Evolutionary conservation across 2,113 vertebrate species (phyloP).

Genomic region (Channa argus): DNA sequence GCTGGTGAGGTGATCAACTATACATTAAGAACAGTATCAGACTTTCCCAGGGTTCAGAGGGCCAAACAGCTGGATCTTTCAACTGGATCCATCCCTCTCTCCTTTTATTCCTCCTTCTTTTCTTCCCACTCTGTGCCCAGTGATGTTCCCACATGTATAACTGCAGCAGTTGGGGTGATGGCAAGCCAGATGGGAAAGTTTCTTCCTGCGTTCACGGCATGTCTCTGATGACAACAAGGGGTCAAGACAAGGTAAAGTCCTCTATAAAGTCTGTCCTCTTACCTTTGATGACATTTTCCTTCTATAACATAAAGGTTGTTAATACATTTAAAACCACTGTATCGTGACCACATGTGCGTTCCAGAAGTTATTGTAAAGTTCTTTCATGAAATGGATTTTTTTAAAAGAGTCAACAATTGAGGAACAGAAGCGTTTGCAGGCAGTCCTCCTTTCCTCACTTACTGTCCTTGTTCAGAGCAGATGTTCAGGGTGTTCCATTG

Average conservation of each 20-base stretch:
- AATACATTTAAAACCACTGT: constrained; percentile 1
- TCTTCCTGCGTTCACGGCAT: constrained; percentile 44
- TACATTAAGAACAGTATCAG: constrained; percentile 58
- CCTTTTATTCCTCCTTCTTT: constrained; percentile 47
- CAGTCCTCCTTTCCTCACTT: constrained; percentile 7
- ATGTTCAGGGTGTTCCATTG: constrained; percentile 64
- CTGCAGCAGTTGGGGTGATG: constrained; percentile 75
- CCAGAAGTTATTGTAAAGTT: constrained; percentile 17
- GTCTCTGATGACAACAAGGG: constrained; percentile 60
- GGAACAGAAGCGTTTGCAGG: constrained; percentile 16
- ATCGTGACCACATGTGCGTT: not conserved
- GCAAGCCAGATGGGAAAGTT: constrained; percentile 79
- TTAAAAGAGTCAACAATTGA: constrained; percentile 4
- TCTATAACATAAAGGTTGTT: constrained; percentile 2
- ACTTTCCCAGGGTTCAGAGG: constrained; percentile 87
- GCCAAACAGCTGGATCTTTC: constrained; percentile 86
- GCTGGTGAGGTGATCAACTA: constrained; percentile 61
- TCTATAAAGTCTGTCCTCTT: constrained; percentile 23
- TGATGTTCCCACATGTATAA: constrained; percentile 71
- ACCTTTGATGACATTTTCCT: constrained; percentile 11
- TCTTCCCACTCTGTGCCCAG: constrained; percentile 53
- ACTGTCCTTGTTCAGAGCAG: constrained; percentile 63
- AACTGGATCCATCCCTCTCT: constrained; percentile 66
- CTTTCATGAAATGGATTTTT: constrained; percentile 22
- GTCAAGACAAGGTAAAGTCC: constrained; percentile 48